Base-by-base conservation (phyloP, 2,888 invertebrate species). In the Psylliodes chrysocephalus region DNA sequence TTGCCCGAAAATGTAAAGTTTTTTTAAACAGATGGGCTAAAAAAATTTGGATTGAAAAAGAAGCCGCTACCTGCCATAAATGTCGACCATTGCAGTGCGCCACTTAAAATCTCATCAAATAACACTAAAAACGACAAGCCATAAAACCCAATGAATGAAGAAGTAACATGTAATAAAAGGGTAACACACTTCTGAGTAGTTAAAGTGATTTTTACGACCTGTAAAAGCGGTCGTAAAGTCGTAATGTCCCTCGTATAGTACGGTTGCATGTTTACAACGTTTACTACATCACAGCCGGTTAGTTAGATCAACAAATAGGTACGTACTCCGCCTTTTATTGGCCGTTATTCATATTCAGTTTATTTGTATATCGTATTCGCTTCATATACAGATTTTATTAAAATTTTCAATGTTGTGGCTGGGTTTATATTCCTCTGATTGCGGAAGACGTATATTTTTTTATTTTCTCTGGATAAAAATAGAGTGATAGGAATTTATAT, bases 181-280 rank as follows among this genome's bases (percentile, higher is more conserved):
- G 80, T 77, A 78, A 80, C 81, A 80, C 81, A 81, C 81, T 80
- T 78, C 79, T 77, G 78, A 75, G 80, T 81, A 81, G 82, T 82
- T 82, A 82, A 81, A 82, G 81, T 82, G 83, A 83, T 83, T 83
- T 83, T 83, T 83, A 83, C 79, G 82, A 82, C 79, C 81, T 82
- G 82, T 82, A 82, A 82, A 82, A 79, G 80, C 76, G 79, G 77
- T 81, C 81, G 81, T 82, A 82, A 82, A 83, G 80, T 81, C 80
- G 81, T 82, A 82, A 82, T 82, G 82, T 82, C 81, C 80, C 81
- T 79, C 75, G 78, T 78, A 81, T 59, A 59, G 59, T 79, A 79
- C 79, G 78, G 79, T 79, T 80, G 81, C 79, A 81, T 82, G 82
- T 81, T 81, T 80, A 81, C 80, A 80, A 73, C 77, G 74, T 76